Base-by-base conservation (phyloP, 1,140 invertebrate genomes). In the Macrosteles quadrilineatus region DNA sequence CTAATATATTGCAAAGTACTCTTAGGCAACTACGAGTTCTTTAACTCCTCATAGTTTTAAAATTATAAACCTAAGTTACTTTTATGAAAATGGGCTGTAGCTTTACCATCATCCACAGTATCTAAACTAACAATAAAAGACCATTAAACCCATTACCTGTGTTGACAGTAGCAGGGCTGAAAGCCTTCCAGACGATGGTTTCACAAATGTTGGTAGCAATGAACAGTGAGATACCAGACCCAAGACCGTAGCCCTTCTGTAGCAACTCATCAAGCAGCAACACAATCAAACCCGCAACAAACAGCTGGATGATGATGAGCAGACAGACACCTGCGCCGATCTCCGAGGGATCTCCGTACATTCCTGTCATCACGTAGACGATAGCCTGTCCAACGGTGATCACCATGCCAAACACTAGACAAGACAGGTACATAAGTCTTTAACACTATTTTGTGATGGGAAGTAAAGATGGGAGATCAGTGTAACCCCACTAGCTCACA, bases 131-230 rank as follows among this genome's bases (percentile, higher is more conserved):
- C n/a, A n/a, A n/a, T n/a, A n/a, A n/a, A n/a, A n/a, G n/a, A n/a
- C n/a, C n/a, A n/a, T n/a, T n/a, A n/a, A n/a, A n/a, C n/a, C n/a
- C n/a, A n/a, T 76, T 80, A 85, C 94, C 97, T 76, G 97, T 98
- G 80, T 99, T 99, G 40, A 99, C 97, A 50, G 98, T 99, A 47
- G 98, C 94, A 62, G 98, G 98, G 73, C 95, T 98, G 86, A 99
- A 99, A 0, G 98, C 98, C 83, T 99, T 99, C 98, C 98, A 99
- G 2, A 99, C 98, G 77, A 99, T 99, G 0, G 98, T 99, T 84
- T 99, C 98, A 82, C 98, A 99, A 81, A 99, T 99, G 80, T 99
- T 99, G 21, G 98, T 99, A 23, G 98, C 98, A 83, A 99, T 99
- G 81, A 99, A 99, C 21, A 99, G 90, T 0, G 98, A 99, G 77